A percentile compares a stretch with the other conserved stretches of the same genome.
phyloP scores from a whole-genome alignment of 2,888 invertebrate genomes.

The Drosophila buzzatii region DNA sequence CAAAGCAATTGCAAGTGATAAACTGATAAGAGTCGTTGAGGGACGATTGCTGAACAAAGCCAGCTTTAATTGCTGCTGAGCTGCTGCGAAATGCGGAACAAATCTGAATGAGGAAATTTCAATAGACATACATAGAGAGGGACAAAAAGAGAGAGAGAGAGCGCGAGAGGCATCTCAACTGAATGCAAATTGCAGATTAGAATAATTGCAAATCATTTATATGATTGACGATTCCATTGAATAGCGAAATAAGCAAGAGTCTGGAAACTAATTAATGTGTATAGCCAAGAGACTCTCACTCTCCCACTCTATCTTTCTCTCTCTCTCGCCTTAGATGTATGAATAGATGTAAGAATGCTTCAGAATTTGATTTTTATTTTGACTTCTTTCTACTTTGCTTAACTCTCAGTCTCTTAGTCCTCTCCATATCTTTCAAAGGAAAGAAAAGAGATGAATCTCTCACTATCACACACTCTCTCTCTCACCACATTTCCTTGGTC shows the following conservation, averaged over 20 bases:
- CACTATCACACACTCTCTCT: not conserved
- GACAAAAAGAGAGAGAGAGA: not conserved
- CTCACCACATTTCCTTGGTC: not conserved
- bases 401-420: not conserved
- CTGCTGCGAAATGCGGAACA: not conserved
- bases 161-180: not conserved
- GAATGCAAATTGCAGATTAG: not conserved
- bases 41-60: not conserved
- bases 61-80: not conserved
- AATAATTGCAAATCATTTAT: not conserved
- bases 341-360: not conserved
- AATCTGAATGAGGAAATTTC: not conserved
- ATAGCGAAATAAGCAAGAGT: not conserved
- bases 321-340: not conserved
- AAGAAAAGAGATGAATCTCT: not conserved
- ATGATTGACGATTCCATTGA: not conserved
- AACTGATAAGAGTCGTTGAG: not conserved
- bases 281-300: not conserved
- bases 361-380: not conserved
- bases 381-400: not conserved
- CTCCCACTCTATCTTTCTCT: not conserved
- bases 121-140: not conserved
- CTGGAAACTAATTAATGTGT: not conserved
- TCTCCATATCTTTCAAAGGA: not conserved
- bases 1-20: not conserved